A percentile compares a stretch with the other conserved stretches of the same genome.
These are phyloP conservation scores for Mystacides longicornis DNA, from an alignment of 2,888 invertebrate genomes.

Conservation along the genomic window DNA sequence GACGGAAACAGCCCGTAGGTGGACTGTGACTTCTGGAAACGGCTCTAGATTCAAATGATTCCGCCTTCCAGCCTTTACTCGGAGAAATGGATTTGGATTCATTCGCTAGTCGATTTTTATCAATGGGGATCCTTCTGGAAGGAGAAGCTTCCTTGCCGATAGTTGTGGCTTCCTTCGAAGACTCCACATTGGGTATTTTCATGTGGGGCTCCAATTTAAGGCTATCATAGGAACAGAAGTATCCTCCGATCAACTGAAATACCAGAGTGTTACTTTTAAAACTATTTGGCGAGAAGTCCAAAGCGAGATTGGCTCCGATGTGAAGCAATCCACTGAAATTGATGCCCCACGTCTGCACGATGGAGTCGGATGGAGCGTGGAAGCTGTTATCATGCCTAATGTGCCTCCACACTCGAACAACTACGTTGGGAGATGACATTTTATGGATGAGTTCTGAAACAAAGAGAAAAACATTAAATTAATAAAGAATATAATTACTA, in stretches of 20 bases:
- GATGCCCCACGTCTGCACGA: conserved; percentile 76
- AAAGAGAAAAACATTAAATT: too few relatives aligned
- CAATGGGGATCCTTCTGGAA: conserved; percentile 34
- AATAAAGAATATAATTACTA: too few relatives aligned
- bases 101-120: conserved; percentile 29
- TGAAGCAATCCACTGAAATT: conserved; percentile 78
- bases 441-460: conserved; percentile 43
- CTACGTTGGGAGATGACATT: conserved; percentile 44
- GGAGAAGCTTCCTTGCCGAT: conserved; percentile 35
- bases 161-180: conserved; percentile 28
- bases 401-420: conserved; percentile 47
- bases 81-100: conserved; percentile 43
- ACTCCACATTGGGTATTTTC: conserved; percentile 4
- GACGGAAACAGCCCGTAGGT: conserved; percentile 37
- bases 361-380: conserved; percentile 43
- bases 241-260: conserved; percentile 83
- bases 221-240: conserved; percentile 61
- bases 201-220: conserved; percentile 38
- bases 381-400: conserved; percentile 32
- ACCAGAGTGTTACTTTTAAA: conserved; percentile 69
- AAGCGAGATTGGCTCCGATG: conserved; percentile 60
- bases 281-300: conserved; percentile 58
- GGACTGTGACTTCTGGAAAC: conserved; percentile 47
- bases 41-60: conserved; percentile 37
- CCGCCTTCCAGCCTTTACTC: conserved; percentile 33